Conservation (phyloP, 2,797 vertebrate species). For the Typhlichthys subterraneus region DNA sequence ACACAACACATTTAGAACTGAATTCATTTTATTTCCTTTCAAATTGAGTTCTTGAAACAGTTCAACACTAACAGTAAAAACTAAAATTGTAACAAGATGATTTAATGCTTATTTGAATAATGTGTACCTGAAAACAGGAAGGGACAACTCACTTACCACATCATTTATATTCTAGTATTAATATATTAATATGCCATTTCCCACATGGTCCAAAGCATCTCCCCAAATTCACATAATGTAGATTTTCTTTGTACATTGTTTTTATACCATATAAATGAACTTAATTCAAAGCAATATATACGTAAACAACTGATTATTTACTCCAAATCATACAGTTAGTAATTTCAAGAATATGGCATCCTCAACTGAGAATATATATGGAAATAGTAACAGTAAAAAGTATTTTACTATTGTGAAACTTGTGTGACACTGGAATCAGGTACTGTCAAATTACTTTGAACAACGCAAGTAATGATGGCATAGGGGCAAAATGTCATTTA, state of each 20-base stretch:
- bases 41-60: constrained; percentile 65
- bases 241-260: constrained; percentile 64
- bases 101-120: too few species aligned
- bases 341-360: constrained; percentile 32
- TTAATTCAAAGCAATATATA: constrained; percentile 38
- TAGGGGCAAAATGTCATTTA: too few species aligned
- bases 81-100: too few species aligned
- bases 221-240: constrained; percentile 45
- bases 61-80: constrained; percentile 38
- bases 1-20: constrained; percentile 26
- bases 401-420: too few species aligned
- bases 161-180: constrained; percentile 44
- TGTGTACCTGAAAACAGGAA: constrained; percentile 57
- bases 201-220: constrained; percentile 16
- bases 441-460: too few species aligned
- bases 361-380: constrained; percentile 16
- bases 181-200: constrained; percentile 52
- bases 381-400: not conserved
- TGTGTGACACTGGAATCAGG: too few species aligned
- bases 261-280: constrained; percentile 50
- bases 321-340: constrained; percentile 48
- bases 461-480: too few species aligned
- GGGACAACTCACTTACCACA: constrained; percentile 40
- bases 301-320: constrained; percentile 53
- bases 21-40: constrained; percentile 74